These are phyloP conservation scores for Diloba caeruleocephala DNA, from an alignment of 2,888 invertebrate genomes.

Conservation along the genomic window DNA sequence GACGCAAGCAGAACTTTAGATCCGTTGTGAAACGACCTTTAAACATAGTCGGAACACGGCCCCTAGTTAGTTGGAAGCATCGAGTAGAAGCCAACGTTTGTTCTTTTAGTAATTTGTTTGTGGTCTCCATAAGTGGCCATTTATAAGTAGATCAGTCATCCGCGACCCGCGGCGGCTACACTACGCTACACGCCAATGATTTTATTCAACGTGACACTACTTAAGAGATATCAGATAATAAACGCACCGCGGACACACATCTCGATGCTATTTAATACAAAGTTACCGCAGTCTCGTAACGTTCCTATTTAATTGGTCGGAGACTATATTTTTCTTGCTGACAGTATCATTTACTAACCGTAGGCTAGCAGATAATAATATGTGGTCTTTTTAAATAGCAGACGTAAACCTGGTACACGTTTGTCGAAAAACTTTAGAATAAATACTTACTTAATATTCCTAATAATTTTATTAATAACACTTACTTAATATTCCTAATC, in stretches of 20 bases:
- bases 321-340: slow-evolving; percentile 48
- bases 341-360: slow-evolving; percentile 48
- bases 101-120: slow-evolving; percentile 78
- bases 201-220: slow-evolving; percentile 81
- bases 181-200: slow-evolving; percentile 70
- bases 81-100: slow-evolving; percentile 54
- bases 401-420: slow-evolving; percentile 1
- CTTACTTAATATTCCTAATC: too few species aligned
- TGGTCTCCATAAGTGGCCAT: slow-evolving; percentile 75
- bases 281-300: slow-evolving; percentile 62
- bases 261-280: slow-evolving; percentile 75
- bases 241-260: slow-evolving; percentile 72
- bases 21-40: slow-evolving; percentile 40
- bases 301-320: slow-evolving; percentile 75
- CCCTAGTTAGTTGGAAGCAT: slow-evolving; percentile 61
- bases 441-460: neutral
- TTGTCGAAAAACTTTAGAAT: slow-evolving; percentile 16
- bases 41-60: slow-evolving; percentile 55
- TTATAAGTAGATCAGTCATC: slow-evolving; percentile 79
- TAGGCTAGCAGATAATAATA: slow-evolving; percentile 12
- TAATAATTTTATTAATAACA: too few species aligned
- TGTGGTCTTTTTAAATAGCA: slow-evolving; percentile 19
- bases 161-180: slow-evolving; percentile 60
- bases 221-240: slow-evolving; percentile 80
- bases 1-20: slow-evolving; percentile 12